These are phyloP conservation scores for Phymastichus coffea DNA, from an alignment of 1,140 invertebrate species.

Conservation along the genomic window DNA sequence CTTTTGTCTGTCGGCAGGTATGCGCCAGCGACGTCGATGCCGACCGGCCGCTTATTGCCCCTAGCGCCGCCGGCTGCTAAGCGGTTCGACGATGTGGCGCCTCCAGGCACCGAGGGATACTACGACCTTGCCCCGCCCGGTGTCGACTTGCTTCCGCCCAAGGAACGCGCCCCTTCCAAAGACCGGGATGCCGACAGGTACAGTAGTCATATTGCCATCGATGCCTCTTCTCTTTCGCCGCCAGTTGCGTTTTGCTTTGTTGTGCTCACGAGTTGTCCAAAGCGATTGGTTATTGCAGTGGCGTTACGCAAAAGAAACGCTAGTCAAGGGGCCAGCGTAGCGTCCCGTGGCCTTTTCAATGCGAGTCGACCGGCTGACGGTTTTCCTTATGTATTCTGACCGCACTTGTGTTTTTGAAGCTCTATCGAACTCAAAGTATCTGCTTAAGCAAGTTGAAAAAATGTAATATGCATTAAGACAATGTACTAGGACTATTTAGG, in stretches of 20 bases:
- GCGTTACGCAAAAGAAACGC: no score
- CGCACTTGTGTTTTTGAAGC: no score
- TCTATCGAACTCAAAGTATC: no score
- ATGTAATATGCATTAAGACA: no score
- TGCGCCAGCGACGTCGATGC: slow-evolving; percentile 38
- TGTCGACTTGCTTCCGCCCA: slow-evolving; percentile 44
- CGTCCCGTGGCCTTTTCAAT: neutral
- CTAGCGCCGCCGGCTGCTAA: slow-evolving; percentile 36
- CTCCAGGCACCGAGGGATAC: slow-evolving; percentile 55
- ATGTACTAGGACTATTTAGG: no score
- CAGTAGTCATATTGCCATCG: no score
- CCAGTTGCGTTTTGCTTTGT: neutral
- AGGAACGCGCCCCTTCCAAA: slow-evolving; percentile 44
- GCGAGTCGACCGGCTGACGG: no score
- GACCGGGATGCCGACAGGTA: slow-evolving; percentile 43
- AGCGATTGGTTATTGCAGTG: no score
- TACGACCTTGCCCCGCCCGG: slow-evolving; percentile 54
- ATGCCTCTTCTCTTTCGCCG: no score
- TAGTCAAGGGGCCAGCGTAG: neutral
- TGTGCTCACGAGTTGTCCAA: neutral
- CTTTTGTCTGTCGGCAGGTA: slow-evolving; percentile 52
- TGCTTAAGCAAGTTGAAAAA: no score
- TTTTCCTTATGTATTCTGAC: no score
- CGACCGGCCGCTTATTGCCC: no score
- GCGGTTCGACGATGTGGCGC: slow-evolving; percentile 53